Base-by-base conservation (phyloP, 2,888 invertebrate species). In the Argynnis bischoffii region DNA sequence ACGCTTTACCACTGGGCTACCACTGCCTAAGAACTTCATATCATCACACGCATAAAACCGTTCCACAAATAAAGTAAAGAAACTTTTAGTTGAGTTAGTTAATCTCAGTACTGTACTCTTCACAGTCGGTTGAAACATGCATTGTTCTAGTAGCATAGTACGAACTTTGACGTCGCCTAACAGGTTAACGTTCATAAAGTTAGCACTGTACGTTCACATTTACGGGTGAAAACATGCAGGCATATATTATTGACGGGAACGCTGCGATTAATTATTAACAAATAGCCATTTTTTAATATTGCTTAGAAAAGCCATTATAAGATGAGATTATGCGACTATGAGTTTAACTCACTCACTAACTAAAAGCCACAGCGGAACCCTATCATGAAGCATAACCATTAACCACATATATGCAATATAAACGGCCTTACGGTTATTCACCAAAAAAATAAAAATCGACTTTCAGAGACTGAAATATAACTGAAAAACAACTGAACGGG, bases 171-270 rank as follows among this genome's bases (percentile, higher is more conserved):
- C 75, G 71, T 72, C 73, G 69, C 68, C 71, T 73, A 74, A 72
- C 72, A 74, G 75, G 75, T 74, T 75, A 72, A 72, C 72, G 73
- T 67, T 69, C 63, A 67, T 63, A 63, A 74, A 75, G 74, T 75
- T 74, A 71, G 67, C 69, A 60, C 61, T 71, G 70, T 70, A 69
- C 67, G 69, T 72, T 70, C 70, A 71, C 72, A 70, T 70, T 74
- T 71, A 73, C 63, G 53, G 26, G 21, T 31, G 57, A 1, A 61
- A 67, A 73, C 60, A 64, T 41, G 66, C 59, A 53, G 26, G 11
- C 1, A 16, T 6, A 2, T 4, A 48, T 60, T 65, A 11, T 8
- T 47, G 0, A 1, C 8, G 3, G 1, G 13, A n/a, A 31, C 53
- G 64, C 55, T 11, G 31, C 55, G 21, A 26, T 4, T 26, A 26